Percentiles rank a stretch among this genome's conserved stretches.
phyloP scores from a whole-genome alignment of 2,113 vertebrate genomes.

The Scytalopus superciliaris region DNA sequence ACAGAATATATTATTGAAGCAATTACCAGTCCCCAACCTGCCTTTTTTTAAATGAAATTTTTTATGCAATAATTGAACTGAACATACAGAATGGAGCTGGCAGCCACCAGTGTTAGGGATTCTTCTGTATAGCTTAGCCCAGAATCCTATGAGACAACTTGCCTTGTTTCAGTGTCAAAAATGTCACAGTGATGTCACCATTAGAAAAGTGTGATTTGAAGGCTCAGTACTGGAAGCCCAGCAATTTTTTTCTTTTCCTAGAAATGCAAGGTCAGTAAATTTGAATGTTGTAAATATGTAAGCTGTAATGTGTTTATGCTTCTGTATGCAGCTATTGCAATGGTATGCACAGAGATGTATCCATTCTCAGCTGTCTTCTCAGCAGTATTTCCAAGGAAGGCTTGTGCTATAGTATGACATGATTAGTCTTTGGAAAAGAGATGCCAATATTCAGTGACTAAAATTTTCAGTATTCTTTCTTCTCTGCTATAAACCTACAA shows the following conservation, averaged over 20 bases:
- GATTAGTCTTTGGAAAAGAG: background rate
- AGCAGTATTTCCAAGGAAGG: background rate
- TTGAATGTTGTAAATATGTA: background rate
- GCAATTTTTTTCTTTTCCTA: background rate
- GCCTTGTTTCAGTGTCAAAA: background rate
- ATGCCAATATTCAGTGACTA: background rate
- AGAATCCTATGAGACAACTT: background rate
- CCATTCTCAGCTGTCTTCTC: background rate
- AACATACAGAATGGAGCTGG: background rate
- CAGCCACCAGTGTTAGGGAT: background rate
- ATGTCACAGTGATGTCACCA: background rate
- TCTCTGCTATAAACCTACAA: background rate
- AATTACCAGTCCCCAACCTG: background rate
- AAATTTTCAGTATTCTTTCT: background rate
- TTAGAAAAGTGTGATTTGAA: background rate
- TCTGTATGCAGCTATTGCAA: background rate
- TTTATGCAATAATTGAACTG: background rate
- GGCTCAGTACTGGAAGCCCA: rapidly evolving
- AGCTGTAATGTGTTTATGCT: background rate
- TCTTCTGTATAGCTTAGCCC: background rate
- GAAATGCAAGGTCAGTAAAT: background rate
- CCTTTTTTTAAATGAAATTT: background rate
- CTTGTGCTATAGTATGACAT: background rate
- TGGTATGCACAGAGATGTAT: background rate
- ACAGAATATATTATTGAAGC: background rate